Evolutionary conservation across 2,113 vertebrate genomes (phyloP), one percentile per base, ranked within the genome.

Genomic region (Ceyx melanurus): DNA sequence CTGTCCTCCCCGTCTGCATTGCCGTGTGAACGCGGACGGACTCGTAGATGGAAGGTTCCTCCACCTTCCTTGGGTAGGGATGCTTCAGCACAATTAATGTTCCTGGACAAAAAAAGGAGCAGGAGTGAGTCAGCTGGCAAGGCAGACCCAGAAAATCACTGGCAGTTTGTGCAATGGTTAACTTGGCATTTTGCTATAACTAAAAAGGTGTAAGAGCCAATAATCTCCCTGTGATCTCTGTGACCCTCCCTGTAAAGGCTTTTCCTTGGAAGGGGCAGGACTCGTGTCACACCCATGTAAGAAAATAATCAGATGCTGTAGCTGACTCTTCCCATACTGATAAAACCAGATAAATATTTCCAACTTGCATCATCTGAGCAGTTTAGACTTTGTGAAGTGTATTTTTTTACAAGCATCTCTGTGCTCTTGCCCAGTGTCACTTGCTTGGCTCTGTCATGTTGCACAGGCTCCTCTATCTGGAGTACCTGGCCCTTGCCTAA

Each of bases 21-120:
- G 99, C 99, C 0, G 99, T 99, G 97, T 99, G 99, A 82, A 99
- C 99, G n/a, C 98, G 97, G 26, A 99, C 98, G 0, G 99, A 99
- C 83, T 99, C 99, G 8, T 99, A 99, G 95, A 99, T 99, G 88
- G 98, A 98, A 4, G 99, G 99, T 61, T 99, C 99, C 87, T 99
- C 99, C 67, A 99, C 99, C 10, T 93, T 56, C 54, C 97, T 97
- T 3, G 99, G 99, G 81, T 99, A 99, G 3, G 99, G 99, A 77
- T 97, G 95, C 95, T 97, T 98, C 94, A 98, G n/a, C 13, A 98
- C 95, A 60, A 98, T 98, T 89, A 98, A 88, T 31, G 97, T 98
- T 57, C 98, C 98, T 98, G 91, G 17, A 61, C 65, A 62, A 26
- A 57, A 68, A 68, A 92, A 67, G 94, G 7, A 90, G 19, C 20